Conservation (phyloP, 2,888 invertebrate species). For the Saturnia japonica region DNA sequence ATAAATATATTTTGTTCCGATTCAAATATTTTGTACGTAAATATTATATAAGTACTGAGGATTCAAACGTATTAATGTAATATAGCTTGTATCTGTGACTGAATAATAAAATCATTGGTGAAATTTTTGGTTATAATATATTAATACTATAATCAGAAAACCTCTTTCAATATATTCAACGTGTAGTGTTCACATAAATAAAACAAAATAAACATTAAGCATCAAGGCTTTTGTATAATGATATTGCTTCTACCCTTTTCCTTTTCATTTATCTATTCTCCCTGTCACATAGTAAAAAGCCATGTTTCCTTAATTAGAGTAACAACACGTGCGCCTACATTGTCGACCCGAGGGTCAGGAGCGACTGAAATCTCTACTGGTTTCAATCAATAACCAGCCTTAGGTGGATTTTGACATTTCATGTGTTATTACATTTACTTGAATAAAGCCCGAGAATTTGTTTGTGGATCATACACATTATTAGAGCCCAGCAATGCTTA, state of each 20-base stretch:
- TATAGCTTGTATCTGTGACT: too few species aligned
- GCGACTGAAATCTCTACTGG: conserved; percentile 38
- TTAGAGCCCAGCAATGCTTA: conserved; percentile 17
- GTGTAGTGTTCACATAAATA: conserved; percentile 7
- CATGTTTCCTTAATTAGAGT: conserved; percentile 54
- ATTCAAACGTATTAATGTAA: too few species aligned
- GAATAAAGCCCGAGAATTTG: conserved; percentile 23
- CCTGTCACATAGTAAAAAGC: conserved; percentile 43
- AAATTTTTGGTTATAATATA: background rate
- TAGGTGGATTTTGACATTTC: conserved; percentile 30
- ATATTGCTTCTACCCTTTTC: conserved; percentile 22
- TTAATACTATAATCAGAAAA: background rate
- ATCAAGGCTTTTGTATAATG: conserved; percentile 18
- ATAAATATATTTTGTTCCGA: background rate
- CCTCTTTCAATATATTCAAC: background rate
- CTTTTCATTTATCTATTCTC: conserved; percentile 26
- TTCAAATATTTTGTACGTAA: background rate
- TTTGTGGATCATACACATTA: conserved; percentile 23
- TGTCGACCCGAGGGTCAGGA: conserved; percentile 43
- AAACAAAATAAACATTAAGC: conserved; percentile 20
- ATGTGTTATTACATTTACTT: conserved; percentile 23
- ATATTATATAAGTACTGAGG: background rate
- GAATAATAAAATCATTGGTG: too few species aligned
- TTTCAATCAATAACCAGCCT: conserved; percentile 29
- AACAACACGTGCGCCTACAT: conserved; percentile 47